Conservation (phyloP, 2,113 vertebrate species). For the Danionella cerebrum region DNA sequence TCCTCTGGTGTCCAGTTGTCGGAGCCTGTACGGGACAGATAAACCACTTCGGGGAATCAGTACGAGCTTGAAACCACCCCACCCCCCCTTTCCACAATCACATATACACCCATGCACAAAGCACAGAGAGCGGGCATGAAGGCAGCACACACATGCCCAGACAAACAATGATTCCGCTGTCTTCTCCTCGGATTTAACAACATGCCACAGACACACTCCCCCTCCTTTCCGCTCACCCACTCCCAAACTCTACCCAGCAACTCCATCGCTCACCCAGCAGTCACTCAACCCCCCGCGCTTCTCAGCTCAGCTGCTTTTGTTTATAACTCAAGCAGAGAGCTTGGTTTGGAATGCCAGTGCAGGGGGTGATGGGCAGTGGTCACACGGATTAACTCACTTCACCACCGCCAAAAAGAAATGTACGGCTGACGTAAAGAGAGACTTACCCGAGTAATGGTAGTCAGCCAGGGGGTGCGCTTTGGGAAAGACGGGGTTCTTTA, state of each 20-base stretch:
- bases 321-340: constrained; percentile 6
- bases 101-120: constrained; percentile 6
- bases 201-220: constrained; percentile 44
- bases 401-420: background rate
- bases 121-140: constrained; percentile 6
- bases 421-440: background rate
- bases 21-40: constrained; percentile 67
- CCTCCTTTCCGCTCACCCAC: constrained; percentile 16
- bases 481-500: constrained; percentile 71
- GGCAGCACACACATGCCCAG: constrained; percentile 31
- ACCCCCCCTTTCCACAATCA: constrained; percentile 19
- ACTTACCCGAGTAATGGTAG: constrained; percentile 94
- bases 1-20: constrained; percentile 86
- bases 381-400: background rate
- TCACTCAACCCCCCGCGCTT: constrained; percentile 18
- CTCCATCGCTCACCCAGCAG: constrained; percentile 19
- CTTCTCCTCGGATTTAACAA: constrained; percentile 55
- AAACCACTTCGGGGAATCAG: background rate
- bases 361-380: background rate
- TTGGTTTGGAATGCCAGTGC: constrained; percentile 8
- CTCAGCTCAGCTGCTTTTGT: constrained; percentile 35
- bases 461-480: constrained; percentile 71
- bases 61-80: background rate
- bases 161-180: constrained; percentile 61
- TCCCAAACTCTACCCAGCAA: constrained; percentile 6